phyloP scores from a whole-genome alignment of 1,140 invertebrate genomes.

The Pseudomyrmex flavicornis region DNA sequence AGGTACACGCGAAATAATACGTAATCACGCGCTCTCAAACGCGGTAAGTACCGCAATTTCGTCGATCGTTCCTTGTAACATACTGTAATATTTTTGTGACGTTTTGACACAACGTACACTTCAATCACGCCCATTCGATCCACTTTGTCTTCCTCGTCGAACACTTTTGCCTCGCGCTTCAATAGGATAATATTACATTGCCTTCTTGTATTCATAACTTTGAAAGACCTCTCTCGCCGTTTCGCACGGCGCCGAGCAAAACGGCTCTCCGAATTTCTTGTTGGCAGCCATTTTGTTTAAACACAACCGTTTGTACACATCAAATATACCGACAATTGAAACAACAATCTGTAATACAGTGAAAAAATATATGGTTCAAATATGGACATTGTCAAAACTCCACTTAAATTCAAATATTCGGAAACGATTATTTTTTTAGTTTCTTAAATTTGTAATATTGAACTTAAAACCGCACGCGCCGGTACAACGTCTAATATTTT shows the following conservation, averaged over 20 bases:
- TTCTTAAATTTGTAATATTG: too few species aligned
- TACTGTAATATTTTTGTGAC: slow-evolving; percentile 32
- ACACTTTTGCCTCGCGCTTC: slow-evolving; percentile 12
- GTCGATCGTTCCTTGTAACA: not conserved
- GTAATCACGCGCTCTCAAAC: slow-evolving; percentile 35
- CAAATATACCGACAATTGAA: too few species aligned
- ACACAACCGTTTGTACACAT: not conserved
- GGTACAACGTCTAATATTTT: not conserved
- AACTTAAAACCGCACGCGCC: not conserved
- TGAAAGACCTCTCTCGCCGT: slow-evolving; percentile 3
- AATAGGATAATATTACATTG: slow-evolving; percentile 4
- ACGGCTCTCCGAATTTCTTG: not conserved
- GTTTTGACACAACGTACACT: slow-evolving; percentile 37
- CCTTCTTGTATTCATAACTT: slow-evolving; percentile 7
- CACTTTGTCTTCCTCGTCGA: slow-evolving; percentile 29
- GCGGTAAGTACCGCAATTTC: slow-evolving; percentile 40
- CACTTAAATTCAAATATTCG: too few species aligned
- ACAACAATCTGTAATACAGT: too few species aligned
- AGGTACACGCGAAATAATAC: slow-evolving; percentile 50
- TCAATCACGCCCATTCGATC: slow-evolving; percentile 41
- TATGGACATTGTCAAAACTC: too few species aligned
- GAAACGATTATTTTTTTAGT: too few species aligned
- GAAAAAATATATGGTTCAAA: too few species aligned
- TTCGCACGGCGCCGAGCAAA: not conserved
- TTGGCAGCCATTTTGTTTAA: not conserved